Base-by-base conservation (phyloP, 2,113 vertebrate genomes). In the Hiodon tergisus region DNA sequence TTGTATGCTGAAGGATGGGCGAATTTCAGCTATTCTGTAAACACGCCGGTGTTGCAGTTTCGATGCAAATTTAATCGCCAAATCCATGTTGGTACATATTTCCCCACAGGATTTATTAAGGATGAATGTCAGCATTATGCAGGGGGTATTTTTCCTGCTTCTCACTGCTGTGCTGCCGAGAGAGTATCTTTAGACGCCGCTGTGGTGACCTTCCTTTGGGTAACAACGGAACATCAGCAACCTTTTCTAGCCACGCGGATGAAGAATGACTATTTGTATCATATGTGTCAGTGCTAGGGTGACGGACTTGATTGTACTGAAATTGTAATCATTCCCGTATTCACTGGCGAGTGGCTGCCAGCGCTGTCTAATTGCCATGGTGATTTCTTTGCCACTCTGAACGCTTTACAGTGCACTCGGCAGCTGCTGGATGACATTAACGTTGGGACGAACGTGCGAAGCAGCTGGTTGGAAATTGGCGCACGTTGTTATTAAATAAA, bases 351-450 rank as follows among this genome's bases (percentile, higher is more conserved):
- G 53, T 51, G 65, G n/a, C 73, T 48, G 65, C 54, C 73, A 51
- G 51, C 55, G 9, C 55, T n/a, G n/a, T 67, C 73, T 67, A 75
- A 75, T 75, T 75, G 73, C 68, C 73, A 75, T 57, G 53, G 73
- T 67, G 65, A 75, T 75, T 75, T 53, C 73, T 67, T 67, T 73
- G 59, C 61, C 58, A 67, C 65, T 68, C 53, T 75, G 54, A 67
- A 63, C 53, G 47, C 68, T 75, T 67, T 67, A 67, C 67, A 68
- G 65, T 63, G 5, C 50, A 58, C 47, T 75, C 68, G 73, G 63
- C 54, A 67, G 47, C 63, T 67, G 73, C 52, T 75, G 54, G 55
- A 75, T 68, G 63, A 54, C 65, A 67, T 75, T 75, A 67, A 71
- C 50, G 73, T 75, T 17, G 55, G 62, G 54, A 58, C 67, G 73